These are phyloP conservation scores for Elgaria multicarinata DNA, from an alignment of 2,113 vertebrate species.

Conservation along the genomic window DNA sequence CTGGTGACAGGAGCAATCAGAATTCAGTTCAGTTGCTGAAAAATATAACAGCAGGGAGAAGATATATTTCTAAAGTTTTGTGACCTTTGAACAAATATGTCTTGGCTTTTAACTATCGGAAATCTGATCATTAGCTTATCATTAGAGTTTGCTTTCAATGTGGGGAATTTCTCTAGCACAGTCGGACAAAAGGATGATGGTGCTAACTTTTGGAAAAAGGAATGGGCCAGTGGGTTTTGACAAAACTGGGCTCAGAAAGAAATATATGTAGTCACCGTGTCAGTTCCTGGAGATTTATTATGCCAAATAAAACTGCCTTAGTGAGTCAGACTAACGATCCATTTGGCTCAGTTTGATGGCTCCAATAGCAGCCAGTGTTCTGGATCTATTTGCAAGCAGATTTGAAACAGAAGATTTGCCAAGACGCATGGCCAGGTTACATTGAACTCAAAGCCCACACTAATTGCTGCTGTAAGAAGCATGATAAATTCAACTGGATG, in stretches of 20 bases:
- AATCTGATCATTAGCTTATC: not conserved
- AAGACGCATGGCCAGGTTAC: not conserved
- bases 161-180: not conserved
- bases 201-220: not conserved
- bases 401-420: not conserved
- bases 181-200: not conserved
- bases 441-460: not conserved
- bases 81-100: not conserved
- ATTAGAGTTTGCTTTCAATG: slow-evolving; percentile 29
- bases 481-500: not conserved
- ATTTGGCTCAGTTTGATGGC: not conserved
- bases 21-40: slow-evolving; percentile 2
- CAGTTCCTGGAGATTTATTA: not conserved
- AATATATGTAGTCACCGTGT: not conserved
- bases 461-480: not conserved
- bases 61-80: not conserved
- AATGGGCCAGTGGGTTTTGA: not conserved
- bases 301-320: not conserved
- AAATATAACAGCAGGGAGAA: not conserved
- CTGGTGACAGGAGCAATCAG: not conserved
- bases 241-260: not conserved
- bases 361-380: not conserved
- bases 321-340: not conserved
- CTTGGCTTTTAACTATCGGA: not conserved
- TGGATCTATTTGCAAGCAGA: not conserved